Base-by-base conservation (phyloP, 2,797 vertebrate species). In the Caiman crocodilus region DNA sequence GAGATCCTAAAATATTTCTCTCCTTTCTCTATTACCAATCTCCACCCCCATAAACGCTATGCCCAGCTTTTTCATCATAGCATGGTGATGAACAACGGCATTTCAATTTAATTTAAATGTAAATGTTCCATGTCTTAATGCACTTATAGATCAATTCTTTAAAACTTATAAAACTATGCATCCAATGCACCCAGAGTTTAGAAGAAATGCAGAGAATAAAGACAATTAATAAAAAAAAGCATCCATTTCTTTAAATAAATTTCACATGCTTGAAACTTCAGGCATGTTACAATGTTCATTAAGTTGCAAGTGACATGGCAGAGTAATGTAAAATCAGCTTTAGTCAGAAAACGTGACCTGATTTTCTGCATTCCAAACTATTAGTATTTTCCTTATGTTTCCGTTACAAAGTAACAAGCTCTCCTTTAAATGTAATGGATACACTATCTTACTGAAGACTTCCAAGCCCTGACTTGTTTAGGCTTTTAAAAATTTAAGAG, bases 301-400 rank as follows among this genome's bases (percentile, higher is more conserved):
- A 87, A 35, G 26, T 73, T 59, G 61, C 74, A 60, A 80, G 59
- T 18, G 63, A 83, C 63, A 73, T 30, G 92, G 80, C 7, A 69
- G 60, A 26, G 58, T 42, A 88, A 90, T 23, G 35, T n/a, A 81
- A 63, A 93, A 95, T 84, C 87, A 91, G 84, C 74, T 71, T 10
- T 17, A 94, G 87, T 94, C 95, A 93, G 59, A 90, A 93, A 79
- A 57, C 69, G 71, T 17, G 81, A 94, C 84, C 87, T 81, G 61
- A 90, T 95, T 95, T 94, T 96, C 91, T 89, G 81, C 88, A 94
- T 95, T 94, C 94, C 86, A 82, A 92, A 76, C 75, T 67, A 89
- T 89, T 84, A 87, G 57, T 63, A 0, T 16, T 74, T 89, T 81
- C 63, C 87, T 50, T 57, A 77, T 35, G 78, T 95, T 96, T 94